Base-by-base conservation (phyloP, 2,888 invertebrate genomes). In the Polyommatus iphigenia region DNA sequence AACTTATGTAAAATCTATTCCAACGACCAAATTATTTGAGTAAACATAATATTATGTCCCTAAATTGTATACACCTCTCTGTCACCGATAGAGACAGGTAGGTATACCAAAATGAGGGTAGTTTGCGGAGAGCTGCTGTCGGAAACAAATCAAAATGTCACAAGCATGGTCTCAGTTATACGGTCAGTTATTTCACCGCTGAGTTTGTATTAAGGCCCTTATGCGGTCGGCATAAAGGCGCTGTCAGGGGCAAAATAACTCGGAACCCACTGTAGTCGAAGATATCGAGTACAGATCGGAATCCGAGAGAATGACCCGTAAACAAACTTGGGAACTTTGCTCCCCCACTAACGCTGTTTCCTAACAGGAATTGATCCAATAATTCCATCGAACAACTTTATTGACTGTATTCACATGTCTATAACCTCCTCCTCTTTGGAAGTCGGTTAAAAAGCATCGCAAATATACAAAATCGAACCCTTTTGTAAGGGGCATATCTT, bases 271-370 rank as follows among this genome's bases (percentile, higher is more conserved):
- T 78, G 78, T 77, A 79, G 78, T 78, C 76, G 77, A 78, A 78
- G 79, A 78, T 79, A 77, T 79, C 76, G 80, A 79, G 79, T 78
- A 78, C 81, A 78, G 79, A 79, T 80, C 79, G 81, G 50, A 50
- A 57, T 50, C 57, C 77, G 81, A 81, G 83, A 85, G 85, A 88
- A 86, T 86, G 83, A 83, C 85, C 85, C 82, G 85, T 86, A 87
- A 89, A 88, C 85, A 85, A 88, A 88, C 84, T 87, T 87, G 80
- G 82, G 82, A 86, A 86, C 86, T 85, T 83, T 78, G 79, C 80
- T 80, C 79, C 81, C 82, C 82, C 80, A 82, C 83, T 81, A 81
- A 85, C 82, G 84, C 83, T 84, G 85, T 87, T 85, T 84, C 81
- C 82, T 80, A 80, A 79, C 79, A 78, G 79, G 79, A 80, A 32